phyloP scores from a whole-genome alignment of 1,140 invertebrate species.

The Tetranychus urticae region DNA sequence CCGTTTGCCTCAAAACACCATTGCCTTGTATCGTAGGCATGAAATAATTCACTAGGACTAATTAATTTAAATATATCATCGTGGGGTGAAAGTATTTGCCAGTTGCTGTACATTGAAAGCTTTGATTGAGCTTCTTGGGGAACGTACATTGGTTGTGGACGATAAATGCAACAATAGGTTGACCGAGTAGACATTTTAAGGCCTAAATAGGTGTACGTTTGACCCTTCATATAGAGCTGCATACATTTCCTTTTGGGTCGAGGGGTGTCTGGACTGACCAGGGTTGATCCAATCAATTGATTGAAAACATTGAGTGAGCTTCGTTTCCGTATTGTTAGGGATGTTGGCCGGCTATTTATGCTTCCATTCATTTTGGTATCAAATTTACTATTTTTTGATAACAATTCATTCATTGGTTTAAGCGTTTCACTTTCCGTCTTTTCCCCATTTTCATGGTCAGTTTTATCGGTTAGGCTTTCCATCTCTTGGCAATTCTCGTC shows the following conservation, averaged over 20 bases:
- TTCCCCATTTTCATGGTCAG: no score
- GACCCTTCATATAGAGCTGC: constrained; percentile 60
- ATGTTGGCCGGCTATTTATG: constrained; percentile 6
- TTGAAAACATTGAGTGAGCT: no score
- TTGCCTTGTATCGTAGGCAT: constrained; percentile 10
- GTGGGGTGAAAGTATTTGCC: constrained; percentile 34
- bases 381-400: no score
- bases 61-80: constrained; percentile 11
- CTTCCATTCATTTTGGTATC: no score
- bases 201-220: constrained; percentile 73
- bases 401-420: no score
- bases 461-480: no score
- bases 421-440: no score
- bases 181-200: constrained; percentile 67
- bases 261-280: constrained; percentile 59
- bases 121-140: constrained; percentile 43
- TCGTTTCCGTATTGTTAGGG: constrained; percentile 8
- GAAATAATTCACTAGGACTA: constrained; percentile 10
- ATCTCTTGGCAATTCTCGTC: no score
- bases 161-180: constrained; percentile 68
- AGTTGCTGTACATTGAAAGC: constrained; percentile 93
- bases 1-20: not conserved
- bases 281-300: constrained; percentile 17
- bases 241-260: constrained; percentile 61
- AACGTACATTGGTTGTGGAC: constrained; percentile 83